A percentile compares a stretch with the other conserved stretches of the same genome.
These are phyloP conservation scores for Halcyon smyrnensis DNA, from an alignment of 2,797 vertebrate genomes.

Conservation along the genomic window DNA sequence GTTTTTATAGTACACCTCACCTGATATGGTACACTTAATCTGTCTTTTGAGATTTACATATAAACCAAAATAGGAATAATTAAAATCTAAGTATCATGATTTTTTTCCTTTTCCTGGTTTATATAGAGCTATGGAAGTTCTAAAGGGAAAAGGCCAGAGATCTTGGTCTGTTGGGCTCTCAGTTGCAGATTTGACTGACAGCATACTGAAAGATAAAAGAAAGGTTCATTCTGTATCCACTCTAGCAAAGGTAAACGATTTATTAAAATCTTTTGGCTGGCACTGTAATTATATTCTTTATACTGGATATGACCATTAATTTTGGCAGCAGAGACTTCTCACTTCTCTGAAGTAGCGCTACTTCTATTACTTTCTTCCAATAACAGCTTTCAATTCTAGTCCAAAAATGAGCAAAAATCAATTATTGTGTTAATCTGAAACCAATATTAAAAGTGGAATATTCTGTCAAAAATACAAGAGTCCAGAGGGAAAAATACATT, in stretches of 20 bases:
- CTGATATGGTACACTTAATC: not conserved
- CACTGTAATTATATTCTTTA: not conserved
- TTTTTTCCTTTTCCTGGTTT: slow-evolving; percentile 23
- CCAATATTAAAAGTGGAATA: not conserved
- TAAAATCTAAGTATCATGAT: not conserved
- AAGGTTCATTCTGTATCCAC: slow-evolving; percentile 92
- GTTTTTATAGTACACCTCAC: not conserved
- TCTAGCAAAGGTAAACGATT: slow-evolving; percentile 88
- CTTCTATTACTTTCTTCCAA: not conserved
- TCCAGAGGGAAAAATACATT: not conserved
- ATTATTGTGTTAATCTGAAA: not conserved
- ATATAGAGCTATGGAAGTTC: slow-evolving; percentile 88
- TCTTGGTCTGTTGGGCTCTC: slow-evolving; percentile 95
- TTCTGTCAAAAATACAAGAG: not conserved
- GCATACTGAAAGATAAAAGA: slow-evolving; percentile 86
- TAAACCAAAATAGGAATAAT: slow-evolving; percentile 10
- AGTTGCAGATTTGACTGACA: slow-evolving; percentile 91
- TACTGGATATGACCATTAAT: not conserved
- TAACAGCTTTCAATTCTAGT: not conserved
- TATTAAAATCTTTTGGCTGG: not conserved
- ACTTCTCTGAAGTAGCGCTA: not conserved
- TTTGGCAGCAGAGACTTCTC: not conserved
- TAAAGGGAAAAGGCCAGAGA: slow-evolving; percentile 89
- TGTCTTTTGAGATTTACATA: not conserved
- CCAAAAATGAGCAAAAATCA: not conserved